A percentile compares a stretch with the other conserved stretches of the same genome.
These are phyloP conservation scores for Pollenia amentaria DNA, from an alignment of 2,888 invertebrate genomes.

Conservation along the genomic window DNA sequence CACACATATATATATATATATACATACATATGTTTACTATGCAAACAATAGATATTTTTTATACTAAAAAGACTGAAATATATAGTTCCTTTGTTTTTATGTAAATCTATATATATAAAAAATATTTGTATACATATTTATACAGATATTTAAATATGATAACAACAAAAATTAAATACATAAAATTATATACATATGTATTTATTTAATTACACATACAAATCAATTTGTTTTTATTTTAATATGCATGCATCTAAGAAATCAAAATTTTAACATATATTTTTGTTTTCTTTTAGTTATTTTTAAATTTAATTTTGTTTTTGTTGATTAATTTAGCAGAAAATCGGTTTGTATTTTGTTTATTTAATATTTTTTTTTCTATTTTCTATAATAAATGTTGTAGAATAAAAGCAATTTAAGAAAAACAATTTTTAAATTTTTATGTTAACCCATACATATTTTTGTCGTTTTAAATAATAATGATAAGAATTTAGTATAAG, in stretches of 20 bases:
- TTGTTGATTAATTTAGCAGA: slow-evolving; percentile 24
- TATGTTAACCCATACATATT: no score
- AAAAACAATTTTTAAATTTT: no score
- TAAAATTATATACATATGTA: slow-evolving; percentile 39
- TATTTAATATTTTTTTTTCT: neutral
- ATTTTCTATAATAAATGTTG: neutral
- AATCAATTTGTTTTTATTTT: neutral
- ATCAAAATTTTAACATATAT: slow-evolving; percentile 22
- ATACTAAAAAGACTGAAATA: slow-evolving; percentile 85
- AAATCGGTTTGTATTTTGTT: neutral
- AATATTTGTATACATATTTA: slow-evolving; percentile 46
- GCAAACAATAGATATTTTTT: slow-evolving; percentile 80
- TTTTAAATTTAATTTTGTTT: slow-evolving; percentile 3
- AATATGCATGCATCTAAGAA: slow-evolving; percentile 45
- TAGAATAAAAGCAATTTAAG: no score
- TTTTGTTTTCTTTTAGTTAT: slow-evolving; percentile 18
- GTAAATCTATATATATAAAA: slow-evolving; percentile 79
- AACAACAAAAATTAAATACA: slow-evolving; percentile 71
- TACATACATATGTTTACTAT: slow-evolving; percentile 71
- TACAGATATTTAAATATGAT: slow-evolving; percentile 60
- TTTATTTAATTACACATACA: slow-evolving; percentile 5
- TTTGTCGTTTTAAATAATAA: no score
- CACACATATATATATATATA: slow-evolving; percentile 48
- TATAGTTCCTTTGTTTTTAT: slow-evolving; percentile 85
- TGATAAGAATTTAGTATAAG: no score